Conservation (phyloP, 1,140 invertebrate species). For the Papilio polytes region DNA sequence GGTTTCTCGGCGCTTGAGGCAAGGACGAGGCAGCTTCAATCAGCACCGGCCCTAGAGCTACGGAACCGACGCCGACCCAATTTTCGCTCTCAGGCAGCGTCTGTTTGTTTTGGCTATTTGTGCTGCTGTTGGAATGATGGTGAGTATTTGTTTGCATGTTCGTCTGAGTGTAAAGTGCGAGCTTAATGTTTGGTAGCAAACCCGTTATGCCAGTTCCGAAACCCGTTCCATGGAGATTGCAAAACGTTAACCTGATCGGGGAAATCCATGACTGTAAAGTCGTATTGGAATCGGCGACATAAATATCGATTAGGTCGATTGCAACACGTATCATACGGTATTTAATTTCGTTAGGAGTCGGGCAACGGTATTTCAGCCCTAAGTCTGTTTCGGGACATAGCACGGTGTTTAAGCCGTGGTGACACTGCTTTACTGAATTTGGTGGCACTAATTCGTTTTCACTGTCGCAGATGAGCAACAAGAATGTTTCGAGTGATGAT, state of each 20-base stretch:
- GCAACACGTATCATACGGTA: constrained; percentile 96
- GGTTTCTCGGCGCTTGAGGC: constrained; percentile 89
- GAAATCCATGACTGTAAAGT: constrained; percentile 95
- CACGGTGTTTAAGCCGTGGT: constrained; percentile 92
- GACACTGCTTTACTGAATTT: constrained; percentile 90
- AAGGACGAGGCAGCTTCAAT: constrained; percentile 96
- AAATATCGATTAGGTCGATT: constrained; percentile 96
- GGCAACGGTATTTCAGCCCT: constrained; percentile 90
- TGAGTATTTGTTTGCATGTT: constrained; percentile 77
- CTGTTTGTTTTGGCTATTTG: constrained; percentile 66
- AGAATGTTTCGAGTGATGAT: constrained; percentile 94
- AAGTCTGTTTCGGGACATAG: constrained; percentile 90
- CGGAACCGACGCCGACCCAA: constrained; percentile 97
- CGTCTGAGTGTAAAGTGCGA: constrained; percentile 77
- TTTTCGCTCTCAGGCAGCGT: constrained; percentile 85
- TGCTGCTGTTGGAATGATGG: constrained; percentile 73
- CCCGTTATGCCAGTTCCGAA: constrained; percentile 96
- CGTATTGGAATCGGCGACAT: constrained; percentile 94
- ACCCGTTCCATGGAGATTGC: constrained; percentile 96
- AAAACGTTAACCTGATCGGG: constrained; percentile 94
- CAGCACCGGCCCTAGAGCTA: constrained; percentile 94
- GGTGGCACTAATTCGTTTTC: constrained; percentile 95
- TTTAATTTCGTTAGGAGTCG: constrained; percentile 95
- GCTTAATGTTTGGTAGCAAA: constrained; percentile 89
- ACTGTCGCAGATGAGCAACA: constrained; percentile 93